These are phyloP conservation scores for Elgaria multicarinata DNA, from an alignment of 2,113 vertebrate genomes.

Conservation along the genomic window DNA sequence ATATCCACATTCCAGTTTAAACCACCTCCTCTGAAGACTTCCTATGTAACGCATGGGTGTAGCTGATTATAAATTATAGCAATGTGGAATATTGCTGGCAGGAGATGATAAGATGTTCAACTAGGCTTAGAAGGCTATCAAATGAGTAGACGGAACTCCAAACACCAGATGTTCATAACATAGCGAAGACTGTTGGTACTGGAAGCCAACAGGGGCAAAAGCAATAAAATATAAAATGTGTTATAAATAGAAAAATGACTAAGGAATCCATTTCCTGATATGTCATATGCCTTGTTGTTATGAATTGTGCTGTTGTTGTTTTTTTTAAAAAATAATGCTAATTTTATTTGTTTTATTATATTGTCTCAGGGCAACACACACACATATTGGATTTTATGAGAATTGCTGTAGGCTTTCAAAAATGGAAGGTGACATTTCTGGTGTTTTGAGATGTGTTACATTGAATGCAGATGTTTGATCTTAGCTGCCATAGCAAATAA, in stretches of 20 bases:
- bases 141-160: neutral
- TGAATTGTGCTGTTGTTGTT: too few species aligned
- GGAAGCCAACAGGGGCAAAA: neutral
- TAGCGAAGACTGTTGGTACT: neutral
- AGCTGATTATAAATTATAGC: constrained; percentile 50
- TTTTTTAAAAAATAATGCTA: neutral
- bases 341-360: neutral
- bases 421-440: neutral
- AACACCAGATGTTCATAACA: accelerated
- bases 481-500: neutral
- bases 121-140: constrained; percentile 5
- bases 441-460: constrained; percentile 14
- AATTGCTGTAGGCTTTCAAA: accelerated
- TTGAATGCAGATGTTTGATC: neutral
- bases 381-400: accelerated
- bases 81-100: constrained; percentile 37
- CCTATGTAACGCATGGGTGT: neutral
- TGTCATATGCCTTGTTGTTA: neutral
- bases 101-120: constrained; percentile 52
- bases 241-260: neutral
- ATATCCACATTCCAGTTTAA: constrained; percentile 46
- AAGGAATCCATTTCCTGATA: neutral
- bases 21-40: constrained; percentile 57
- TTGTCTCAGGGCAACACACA: neutral
- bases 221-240: neutral